Evolutionary conservation across 2,113 vertebrate species (phyloP), one percentile per base, ranked within the genome.

Genomic region (Pelusios castaneus): DNA sequence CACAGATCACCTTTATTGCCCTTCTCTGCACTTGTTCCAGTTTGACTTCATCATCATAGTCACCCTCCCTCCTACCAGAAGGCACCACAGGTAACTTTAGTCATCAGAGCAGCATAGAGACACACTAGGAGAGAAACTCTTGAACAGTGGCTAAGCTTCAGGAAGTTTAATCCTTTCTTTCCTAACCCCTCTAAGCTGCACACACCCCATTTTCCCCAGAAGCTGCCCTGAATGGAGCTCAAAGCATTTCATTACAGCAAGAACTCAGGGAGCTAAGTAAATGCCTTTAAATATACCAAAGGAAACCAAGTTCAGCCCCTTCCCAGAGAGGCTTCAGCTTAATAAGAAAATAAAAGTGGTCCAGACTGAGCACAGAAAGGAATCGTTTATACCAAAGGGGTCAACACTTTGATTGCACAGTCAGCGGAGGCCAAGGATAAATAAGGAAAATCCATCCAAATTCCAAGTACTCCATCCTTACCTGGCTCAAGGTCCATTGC

Each of bases 351-450:
- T 25, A 45, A 76, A 2, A 45, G 9, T 22, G 63, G 22, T 16
- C n/a, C 70, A 75, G 70, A 43, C 22, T 75, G 70, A 43, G 43
- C 22, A 38, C 41, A 3, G 45, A 45, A 11, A 45, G 41, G 41
- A 25, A 14, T 76, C 73, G 8, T 14, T 45, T 76, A 24, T 5
- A 8, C 41, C 13, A 27, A 45, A 45, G 41, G 73, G 73, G 45
- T 76, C 43, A 25, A 24, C 16, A 27, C 73, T 76, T 45, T 25
- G 25, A 27, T 5, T 29, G 16, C 73, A 45, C 25, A 43, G 43
- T 43, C 73, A 75, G 12, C 5, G 78, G 12, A 0, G 6, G 0
- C 14, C 1, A 8, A 38, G 80, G 12, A 13, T 5, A 29, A 19
- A 9, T 4, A 41, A 55, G 52, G 12, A 27, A 81, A 7, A 14